Evolutionary conservation across 2,113 vertebrate species (phyloP).

Genomic region (Helogale parvula): DNA sequence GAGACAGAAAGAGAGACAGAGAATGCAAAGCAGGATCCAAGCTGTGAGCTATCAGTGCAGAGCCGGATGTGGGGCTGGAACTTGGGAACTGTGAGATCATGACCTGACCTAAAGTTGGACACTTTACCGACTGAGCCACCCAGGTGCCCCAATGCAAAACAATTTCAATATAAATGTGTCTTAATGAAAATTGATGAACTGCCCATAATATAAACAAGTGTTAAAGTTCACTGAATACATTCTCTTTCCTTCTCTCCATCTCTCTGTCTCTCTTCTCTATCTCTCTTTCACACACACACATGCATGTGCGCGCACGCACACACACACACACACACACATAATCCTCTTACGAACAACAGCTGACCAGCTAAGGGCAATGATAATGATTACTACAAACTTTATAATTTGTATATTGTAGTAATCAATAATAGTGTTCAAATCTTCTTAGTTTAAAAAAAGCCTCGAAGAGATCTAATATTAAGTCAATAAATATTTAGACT

Average conservation of each 20-base stretch:
- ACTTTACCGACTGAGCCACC: no score
- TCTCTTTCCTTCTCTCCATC: background rate
- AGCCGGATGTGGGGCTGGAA: no score
- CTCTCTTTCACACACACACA: no score
- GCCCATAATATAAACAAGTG: background rate
- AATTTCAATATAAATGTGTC: background rate
- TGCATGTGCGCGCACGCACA: background rate
- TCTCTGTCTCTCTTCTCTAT: background rate
- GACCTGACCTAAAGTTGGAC: no score
- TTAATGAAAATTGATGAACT: slow-evolving; percentile 22
- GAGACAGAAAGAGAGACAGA: no score
- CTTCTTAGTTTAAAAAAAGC: background rate
- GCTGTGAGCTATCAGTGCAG: no score
- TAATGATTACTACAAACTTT: background rate
- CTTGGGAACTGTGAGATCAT: no score
- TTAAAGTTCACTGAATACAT: background rate
- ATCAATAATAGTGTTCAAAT: background rate
- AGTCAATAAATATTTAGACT: background rate
- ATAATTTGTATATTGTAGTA: background rate
- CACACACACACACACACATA: background rate
- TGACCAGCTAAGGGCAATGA: background rate
- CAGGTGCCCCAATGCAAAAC: background rate
- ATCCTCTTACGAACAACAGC: background rate
- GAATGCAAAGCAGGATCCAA: no score
- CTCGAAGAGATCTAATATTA: background rate